Base-by-base conservation (phyloP, 2,113 vertebrate species). In the Poicephalus gulielmi region DNA sequence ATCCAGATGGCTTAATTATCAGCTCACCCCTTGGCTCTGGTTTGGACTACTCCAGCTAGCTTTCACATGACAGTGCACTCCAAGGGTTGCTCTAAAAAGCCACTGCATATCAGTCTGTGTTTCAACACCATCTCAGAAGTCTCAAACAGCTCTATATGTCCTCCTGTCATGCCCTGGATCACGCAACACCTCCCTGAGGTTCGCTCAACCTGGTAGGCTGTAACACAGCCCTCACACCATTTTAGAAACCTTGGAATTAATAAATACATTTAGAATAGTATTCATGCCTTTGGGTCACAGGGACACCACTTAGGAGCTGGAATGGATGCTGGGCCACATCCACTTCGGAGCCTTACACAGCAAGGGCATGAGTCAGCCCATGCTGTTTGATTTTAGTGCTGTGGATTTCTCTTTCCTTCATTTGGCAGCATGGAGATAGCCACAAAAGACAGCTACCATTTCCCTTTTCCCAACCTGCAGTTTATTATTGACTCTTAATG, bases 301-400 rank as follows among this genome's bases (percentile, higher is more conserved):
- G 24, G 59, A 47, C 35, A 60, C 4, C 17, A 28, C 33, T 16
- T 9, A 44, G 30, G 41, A 67, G 50, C 15, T 47, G 52, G 88
- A 44, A 73, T 13, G 7, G 47, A 15, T 19, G 10, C 31, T 63
- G 47, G 24, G 25, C 43, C 46, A n/a, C 20, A n/a, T 33, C 33
- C 20, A n/a, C 55, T 57, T 59, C n/a, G 20, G 20, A 59, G 8
- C 17, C 46, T 86, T 39, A 19, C 4, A 7, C 28, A 49, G 20
- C 0, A 0, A 62, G 22, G 35, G 30, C 59, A 63, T 0, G 0
- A 27, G 10, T 19, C 44, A 53, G 25, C 16, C 66, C 28, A 7
- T 3, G 33, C 17, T 17, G 5, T 53, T 43, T 37, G 43, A 47
- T 60, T 84, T 41, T 39, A 13, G 22, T 16, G 50, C 30, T 25